Percentiles rank a stretch among this genome's conserved stretches.
Evolutionary conservation across 2,888 invertebrate genomes (phyloP).

Genomic region (Fabriciana adippe): DNA sequence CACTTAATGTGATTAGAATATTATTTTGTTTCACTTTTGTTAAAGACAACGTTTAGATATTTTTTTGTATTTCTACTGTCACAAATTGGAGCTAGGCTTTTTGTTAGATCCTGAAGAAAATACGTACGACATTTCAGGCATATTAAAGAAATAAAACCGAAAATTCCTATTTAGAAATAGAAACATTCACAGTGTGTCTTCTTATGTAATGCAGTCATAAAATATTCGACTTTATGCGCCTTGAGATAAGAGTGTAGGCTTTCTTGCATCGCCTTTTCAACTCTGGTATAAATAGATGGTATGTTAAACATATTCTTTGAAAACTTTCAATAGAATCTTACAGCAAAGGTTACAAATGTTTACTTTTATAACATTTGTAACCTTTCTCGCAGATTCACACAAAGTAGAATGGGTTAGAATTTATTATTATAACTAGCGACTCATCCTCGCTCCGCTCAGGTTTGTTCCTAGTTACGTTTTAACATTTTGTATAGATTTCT

Average conservation of each 20-base stretch:
- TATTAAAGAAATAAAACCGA: conserved; percentile 1
- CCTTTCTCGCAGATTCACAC: too few relatives aligned
- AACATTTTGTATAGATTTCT: too few relatives aligned
- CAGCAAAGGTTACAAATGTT: background rate
- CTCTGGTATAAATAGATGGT: conserved; percentile 9
- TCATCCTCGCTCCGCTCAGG: too few relatives aligned
- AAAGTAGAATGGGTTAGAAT: too few relatives aligned
- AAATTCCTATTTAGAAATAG: conserved; percentile 4
- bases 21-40: too few relatives aligned
- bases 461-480: too few relatives aligned
- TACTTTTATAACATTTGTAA: background rate
- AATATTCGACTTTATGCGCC: conserved; percentile 13
- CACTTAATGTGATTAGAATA: too few relatives aligned
- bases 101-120: background rate
- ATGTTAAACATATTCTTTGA: conserved; percentile 14
- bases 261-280: conserved; percentile 16
- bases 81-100: background rate
- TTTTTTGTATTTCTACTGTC: too few relatives aligned
- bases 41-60: too few relatives aligned
- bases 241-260: conserved; percentile 19
- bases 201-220: conserved; percentile 18
- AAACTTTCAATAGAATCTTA: background rate
- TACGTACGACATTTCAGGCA: background rate
- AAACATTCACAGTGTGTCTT: conserved; percentile 5
- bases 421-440: too few relatives aligned